Evolutionary conservation across 1,140 invertebrate genomes (phyloP), one percentile per base, ranked within the genome.

Genomic region (Pseudoatta argentina): DNA sequence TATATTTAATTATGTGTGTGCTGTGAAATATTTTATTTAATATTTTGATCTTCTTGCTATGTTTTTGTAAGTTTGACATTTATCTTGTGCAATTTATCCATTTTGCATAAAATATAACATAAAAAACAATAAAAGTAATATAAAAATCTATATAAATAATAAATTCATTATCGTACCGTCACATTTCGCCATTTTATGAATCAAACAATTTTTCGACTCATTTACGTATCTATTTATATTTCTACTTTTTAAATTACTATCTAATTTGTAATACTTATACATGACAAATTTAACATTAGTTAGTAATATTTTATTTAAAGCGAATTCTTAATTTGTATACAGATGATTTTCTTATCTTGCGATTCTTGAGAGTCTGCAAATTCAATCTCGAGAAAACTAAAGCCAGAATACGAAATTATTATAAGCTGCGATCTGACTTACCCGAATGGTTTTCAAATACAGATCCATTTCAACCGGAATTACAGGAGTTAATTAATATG

Each of bases 281-380:
- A 27, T 16, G 6, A 64, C 2, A 64, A 7, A 64, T 44, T 64
- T 64, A 12, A 4, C 0, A 7, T 51, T 55, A 44, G 8, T 44
- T 44, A 44, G 10, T 44, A 39, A 10, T 0, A 6, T 39, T 72
- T 24, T 30, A 48, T 5, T 18, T 27, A 8, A 48, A 39, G 27
- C 3, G 12, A 63, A 12, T 10, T 6, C 24, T 75, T 81, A n/a
- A 21, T 63, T 75, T 82, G 59, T 85, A 61, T n/a, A 64, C 79
- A 92, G 96, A 97, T 85, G 96, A 96, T 57, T 95, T 96, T 73
- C 95, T 95, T 34, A 94, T 97, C 12, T 85, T 97, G 21, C 95
- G 96, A 59, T 97, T 97, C 92, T 88, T 97, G 61, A 93, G 96
- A 63, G 95, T 95, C 30, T 96, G 96, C 73, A 97, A 97, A 92